phyloP scores from a whole-genome alignment of 2,113 vertebrate species.

The Leiothrix lutea region DNA sequence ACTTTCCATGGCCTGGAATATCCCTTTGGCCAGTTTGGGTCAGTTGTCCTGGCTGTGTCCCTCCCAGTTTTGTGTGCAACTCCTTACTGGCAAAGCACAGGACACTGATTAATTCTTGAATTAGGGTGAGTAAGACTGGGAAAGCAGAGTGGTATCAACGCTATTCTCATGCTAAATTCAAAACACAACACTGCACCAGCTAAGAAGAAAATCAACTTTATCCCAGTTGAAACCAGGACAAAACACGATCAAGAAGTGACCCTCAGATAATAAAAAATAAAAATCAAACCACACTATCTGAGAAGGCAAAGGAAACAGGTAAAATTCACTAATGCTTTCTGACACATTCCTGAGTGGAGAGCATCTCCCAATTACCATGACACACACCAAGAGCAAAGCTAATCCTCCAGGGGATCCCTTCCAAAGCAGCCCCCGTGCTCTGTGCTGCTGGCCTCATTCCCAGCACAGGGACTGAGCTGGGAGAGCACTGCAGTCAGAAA shows the following conservation, averaged over 20 bases:
- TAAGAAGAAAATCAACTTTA: not conserved
- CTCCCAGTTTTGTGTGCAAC: not conserved
- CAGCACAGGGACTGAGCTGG: not conserved
- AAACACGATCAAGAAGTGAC: not conserved
- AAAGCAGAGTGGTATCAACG: not conserved
- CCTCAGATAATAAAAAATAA: not conserved
- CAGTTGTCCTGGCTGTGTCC: not conserved
- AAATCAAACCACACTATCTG: not conserved
- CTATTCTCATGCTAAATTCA: not conserved
- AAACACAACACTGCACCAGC: not conserved
- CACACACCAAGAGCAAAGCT: not conserved
- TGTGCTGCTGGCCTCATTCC: not conserved
- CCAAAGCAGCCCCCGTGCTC: not conserved
- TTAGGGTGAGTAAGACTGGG: not conserved
- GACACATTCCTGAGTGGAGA: not conserved
- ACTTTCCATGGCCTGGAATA: not conserved
- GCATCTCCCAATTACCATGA: not conserved
- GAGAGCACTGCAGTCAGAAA: not conserved
- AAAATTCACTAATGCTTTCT: not conserved
- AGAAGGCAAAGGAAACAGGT: not conserved
- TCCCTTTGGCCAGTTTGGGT: not conserved
- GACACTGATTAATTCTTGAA: not conserved
- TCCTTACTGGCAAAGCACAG: not conserved
- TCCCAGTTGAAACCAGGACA: not conserved
- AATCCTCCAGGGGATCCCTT: not conserved